Base-by-base conservation (phyloP, 2,113 vertebrate species). In the Sus scrofa region DNA sequence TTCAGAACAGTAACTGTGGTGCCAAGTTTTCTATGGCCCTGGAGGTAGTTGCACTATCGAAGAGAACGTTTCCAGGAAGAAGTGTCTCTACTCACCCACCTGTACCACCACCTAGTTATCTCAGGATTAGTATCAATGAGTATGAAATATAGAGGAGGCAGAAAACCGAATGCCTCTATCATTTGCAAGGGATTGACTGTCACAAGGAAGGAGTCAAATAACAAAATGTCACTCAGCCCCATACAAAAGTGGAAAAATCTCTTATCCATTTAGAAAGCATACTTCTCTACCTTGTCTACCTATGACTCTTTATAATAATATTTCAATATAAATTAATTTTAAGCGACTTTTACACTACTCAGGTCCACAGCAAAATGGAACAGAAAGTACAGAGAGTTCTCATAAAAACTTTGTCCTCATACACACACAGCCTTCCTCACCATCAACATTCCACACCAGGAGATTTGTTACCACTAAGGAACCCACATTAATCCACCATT, bases 61-160 rank as follows among this genome's bases (percentile, higher is more conserved):
- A 27, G 34, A 18, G 14, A 32, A 87, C 22, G 62, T 56, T 97
- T 94, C 92, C 74, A 30, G 74, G 78, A 97, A 92, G 65, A 78
- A 26, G 11, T 9, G 4, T 22, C 34, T 87, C 50, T 79, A 3
- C 58, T 54, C 14, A 34, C 11, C 52, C 65, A 50, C 39, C n/a
- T 16, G 34, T 15, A 39, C 50, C 60, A 24, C 22, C 67, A 10
- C 50, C 70, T 20, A 62, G 16, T 86, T 50, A 89, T 85, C 32
- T 75, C 73, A 73, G 54, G 30, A 78, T 34, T 62, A 52, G 37
- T 50, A 27, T 24, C 68, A 52, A 22, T 4, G 6, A 78, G 22
- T 2, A 22, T 24, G 13, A 39, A 67, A 84, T 8, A 58, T 30
- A 58, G n/a, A 93, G 26, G 73, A 63, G 20, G 12, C 19, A 78